Base-by-base conservation (phyloP, 1,140 invertebrate species). In the Drosophila arizonae region DNA sequence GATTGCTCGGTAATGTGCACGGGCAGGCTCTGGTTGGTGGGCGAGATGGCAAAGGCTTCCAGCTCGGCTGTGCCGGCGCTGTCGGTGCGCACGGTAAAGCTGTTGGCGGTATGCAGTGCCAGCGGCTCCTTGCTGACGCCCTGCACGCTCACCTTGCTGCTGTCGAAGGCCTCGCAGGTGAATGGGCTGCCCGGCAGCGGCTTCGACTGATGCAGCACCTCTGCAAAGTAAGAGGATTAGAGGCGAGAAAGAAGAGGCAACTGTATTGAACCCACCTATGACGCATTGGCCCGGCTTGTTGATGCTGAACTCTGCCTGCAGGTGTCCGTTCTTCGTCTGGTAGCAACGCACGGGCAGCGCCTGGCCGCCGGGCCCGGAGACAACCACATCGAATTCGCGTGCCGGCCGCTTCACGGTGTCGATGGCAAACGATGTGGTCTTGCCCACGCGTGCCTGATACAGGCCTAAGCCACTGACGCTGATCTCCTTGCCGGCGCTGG, bases 161-260 rank as follows among this genome's bases (percentile, higher is more conserved):
- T 94, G 92, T 99, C 98, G 90, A 97, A 99, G 1, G 98, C 96
- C 92, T 99, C 97, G 86, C 98, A 99, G 66, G 95, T 96, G 92
- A 98, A 99, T 15, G 99, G 99, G 76, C 98, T 99, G 17, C 98
- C 98, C n/a, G 95, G 94, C 17, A 99, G 94, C 15, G 96, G 95
- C 88, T 98, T 97, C 0, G 97, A 96, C 71, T 96, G 95, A 92
- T 98, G 98, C 11, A 98, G 93, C 2, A 99, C 98, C 92, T 99
- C 93, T 94, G 92, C 26, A 86, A 17, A 28, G n/a, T 10, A 15
- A 5, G 11, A 8, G 0, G 10, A 17, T 8, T 6, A 15, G 10
- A 52, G 1, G 15, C 15, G 21, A n/a, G 30, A 4, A 4, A 2
- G 6, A 54, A 61, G 33, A 33, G 6, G 0, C 21, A 24, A 24